Base-by-base conservation (phyloP, 2,797 vertebrate genomes). In the Malurus leucopterus region DNA sequence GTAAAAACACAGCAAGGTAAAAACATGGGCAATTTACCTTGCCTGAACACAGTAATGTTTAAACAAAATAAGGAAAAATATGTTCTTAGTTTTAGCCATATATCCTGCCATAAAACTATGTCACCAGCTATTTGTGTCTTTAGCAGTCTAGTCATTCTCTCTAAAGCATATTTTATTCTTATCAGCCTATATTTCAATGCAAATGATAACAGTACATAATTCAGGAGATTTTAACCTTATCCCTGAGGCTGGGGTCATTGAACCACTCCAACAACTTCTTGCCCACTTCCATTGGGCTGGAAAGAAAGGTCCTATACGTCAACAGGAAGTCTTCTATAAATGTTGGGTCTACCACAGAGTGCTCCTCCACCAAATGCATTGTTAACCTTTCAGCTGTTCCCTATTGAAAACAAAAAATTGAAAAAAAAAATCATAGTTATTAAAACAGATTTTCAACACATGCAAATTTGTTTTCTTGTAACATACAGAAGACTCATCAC, bases 221-320 rank as follows among this genome's bases (percentile, higher is more conserved):
- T 92, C 20, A 64, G 5, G 6, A 18, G 65, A 87, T 94, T 91
- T 92, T 79, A 88, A 99, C 99, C 99, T 99, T 99, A 98, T 99
- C 99, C 98, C 99, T 99, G 98, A 99, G 99, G 98, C 99, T 99
- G 96, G 99, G 98, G 98, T 99, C 99, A 92, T 99, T 99, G 97
- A 99, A 99, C 99, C 99, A 99, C 98, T 99, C 99, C 97, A 99
- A 97, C 91, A 99, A 98, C 97, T 99, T 99, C 96, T 98, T 99
- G 94, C 99, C 99, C 97, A 99, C 99, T 96, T 99, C 98, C 99
- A 99, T 99, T 57, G 99, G 99, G 97, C 99, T 99, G 88, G 99
- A 99, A 96, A 99, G 98, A 97, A 99, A 99, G 92, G 99, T 99
- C 95, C 99, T 98, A 95, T 99, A 99, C 0, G 99, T 99, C 78